phyloP scores from a whole-genome alignment of 2,888 invertebrate species.

The Lasius platythorax region DNA sequence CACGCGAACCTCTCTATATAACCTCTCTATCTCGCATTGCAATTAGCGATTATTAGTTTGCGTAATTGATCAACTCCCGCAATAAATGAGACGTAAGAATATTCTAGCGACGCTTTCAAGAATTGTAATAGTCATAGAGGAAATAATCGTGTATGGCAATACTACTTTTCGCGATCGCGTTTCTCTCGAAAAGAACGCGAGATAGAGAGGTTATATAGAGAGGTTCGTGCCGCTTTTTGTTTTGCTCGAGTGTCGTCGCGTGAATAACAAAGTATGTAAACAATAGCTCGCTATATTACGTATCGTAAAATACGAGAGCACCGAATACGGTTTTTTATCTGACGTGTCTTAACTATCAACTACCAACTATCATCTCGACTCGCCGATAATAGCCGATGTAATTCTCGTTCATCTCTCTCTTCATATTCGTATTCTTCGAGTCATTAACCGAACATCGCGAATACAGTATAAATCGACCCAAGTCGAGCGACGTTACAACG shows the following conservation, averaged over 20 bases:
- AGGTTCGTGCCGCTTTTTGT: too few species aligned
- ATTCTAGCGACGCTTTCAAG: not conserved
- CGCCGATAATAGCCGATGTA: not conserved
- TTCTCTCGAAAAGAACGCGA: too few species aligned
- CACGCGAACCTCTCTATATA: not conserved
- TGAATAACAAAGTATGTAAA: too few species aligned
- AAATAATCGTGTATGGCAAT: too few species aligned
- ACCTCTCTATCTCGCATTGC: too few species aligned
- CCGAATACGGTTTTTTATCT: not conserved
- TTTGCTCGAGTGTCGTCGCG: too few species aligned
- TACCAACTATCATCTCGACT: not conserved
- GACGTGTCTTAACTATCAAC: not conserved
- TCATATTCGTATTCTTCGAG: not conserved
- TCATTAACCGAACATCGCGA: not conserved
- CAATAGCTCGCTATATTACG: too few species aligned
- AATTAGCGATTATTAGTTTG: not conserved
- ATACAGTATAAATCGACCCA: not conserved
- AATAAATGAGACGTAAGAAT: not conserved
- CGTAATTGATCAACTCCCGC: not conserved
- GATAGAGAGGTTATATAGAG: too few species aligned
- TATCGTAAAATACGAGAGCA: too few species aligned
- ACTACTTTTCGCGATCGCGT: too few species aligned
- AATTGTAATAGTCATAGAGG: too few species aligned
- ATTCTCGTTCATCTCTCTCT: not conserved
- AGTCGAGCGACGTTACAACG: not conserved